Evolutionary conservation across 1,140 invertebrate species (phyloP), one percentile per base, ranked within the genome.

Genomic region (Bilobella aurantiaca): DNA sequence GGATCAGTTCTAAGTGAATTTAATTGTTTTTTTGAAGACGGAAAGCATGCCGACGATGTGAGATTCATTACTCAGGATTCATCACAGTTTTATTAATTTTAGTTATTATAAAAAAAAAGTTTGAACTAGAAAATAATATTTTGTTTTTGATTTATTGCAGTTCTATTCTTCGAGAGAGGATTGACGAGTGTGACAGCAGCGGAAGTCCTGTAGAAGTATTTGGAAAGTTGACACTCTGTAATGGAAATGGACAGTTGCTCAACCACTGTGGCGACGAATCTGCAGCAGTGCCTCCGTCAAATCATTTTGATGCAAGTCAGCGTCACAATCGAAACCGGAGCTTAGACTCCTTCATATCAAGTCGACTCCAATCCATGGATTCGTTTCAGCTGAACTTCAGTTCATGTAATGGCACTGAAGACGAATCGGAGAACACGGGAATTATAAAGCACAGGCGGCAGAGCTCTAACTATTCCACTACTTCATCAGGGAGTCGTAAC

Each of bases 51-150:
- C n/a, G n/a, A n/a, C n/a, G n/a, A n/a, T n/a, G n/a, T n/a, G n/a
- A n/a, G n/a, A n/a, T n/a, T n/a, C n/a, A n/a, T n/a, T n/a, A n/a
- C n/a, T n/a, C n/a, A n/a, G n/a, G n/a, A n/a, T n/a, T n/a, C n/a
- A n/a, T n/a, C n/a, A n/a, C n/a, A n/a, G n/a, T n/a, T n/a, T n/a
- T n/a, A n/a, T n/a, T n/a, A n/a, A n/a, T n/a, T n/a, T n/a, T n/a
- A n/a, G n/a, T n/a, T n/a, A n/a, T n/a, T n/a, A n/a, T n/a, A n/a
- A n/a, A n/a, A n/a, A n/a, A n/a, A n/a, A n/a, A n/a, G n/a, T 68
- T 56, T 62, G 63, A 58, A 72, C 67, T n/a, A 65, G 63, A 31
- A 64, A 70, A 62, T 65, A 67, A 29, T 62, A 70, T 46, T 62
- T 49, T 28, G 18, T 18, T 47, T 53, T 53, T 53, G 12, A 18